These are phyloP conservation scores for Saguinus midas DNA, from an alignment of 2,113 vertebrate species.

Conservation along the genomic window DNA sequence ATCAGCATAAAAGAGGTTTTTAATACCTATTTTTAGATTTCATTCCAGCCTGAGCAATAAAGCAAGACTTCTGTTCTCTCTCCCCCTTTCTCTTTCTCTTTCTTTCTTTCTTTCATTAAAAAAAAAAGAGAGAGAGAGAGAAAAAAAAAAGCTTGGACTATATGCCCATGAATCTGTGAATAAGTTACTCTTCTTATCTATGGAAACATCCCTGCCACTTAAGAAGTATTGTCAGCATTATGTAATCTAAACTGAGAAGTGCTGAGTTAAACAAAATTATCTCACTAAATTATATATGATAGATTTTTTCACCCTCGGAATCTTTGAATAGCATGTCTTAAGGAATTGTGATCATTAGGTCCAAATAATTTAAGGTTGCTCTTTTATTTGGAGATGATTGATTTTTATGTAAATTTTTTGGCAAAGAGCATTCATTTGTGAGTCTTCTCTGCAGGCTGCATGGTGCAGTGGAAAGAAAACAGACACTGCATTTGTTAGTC, in stretches of 20 bases:
- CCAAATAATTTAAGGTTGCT: not conserved
- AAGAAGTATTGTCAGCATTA: not conserved
- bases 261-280: not conserved
- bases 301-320: not conserved
- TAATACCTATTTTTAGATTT: no score
- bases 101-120: no score
- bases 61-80: no score
- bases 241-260: conserved; percentile 16
- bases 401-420: not conserved
- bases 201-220: not conserved
- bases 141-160: not conserved
- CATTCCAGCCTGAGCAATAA: no score
- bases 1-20: no score
- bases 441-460: not conserved
- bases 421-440: not conserved
- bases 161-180: not conserved
- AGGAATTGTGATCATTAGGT: not conserved
- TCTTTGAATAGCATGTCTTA: not conserved
- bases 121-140: no score
- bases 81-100: no score
- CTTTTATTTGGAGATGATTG: not conserved
- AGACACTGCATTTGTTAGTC: no score
- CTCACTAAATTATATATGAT: not conserved
- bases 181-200: not conserved
- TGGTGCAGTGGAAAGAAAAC: not conserved